Conservation (phyloP, 2,888 invertebrate genomes). For the Gandaritis pyraliata region DNA sequence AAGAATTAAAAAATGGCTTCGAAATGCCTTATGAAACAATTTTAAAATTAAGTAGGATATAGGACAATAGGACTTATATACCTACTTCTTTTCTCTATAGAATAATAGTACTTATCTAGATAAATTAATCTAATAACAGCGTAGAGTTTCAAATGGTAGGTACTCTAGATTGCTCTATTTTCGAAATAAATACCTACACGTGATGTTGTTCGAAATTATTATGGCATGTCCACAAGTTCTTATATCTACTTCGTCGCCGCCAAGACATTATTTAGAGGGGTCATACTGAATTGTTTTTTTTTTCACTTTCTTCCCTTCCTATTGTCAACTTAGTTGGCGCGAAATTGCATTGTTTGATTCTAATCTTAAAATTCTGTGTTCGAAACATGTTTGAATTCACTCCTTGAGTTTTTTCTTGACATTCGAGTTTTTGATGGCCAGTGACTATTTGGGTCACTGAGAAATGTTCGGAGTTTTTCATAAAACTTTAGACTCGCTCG, state of each 20-base stretch:
- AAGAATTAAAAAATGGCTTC: too few relatives aligned
- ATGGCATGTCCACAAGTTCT: conserved; percentile 23
- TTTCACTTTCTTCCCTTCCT: conserved; percentile 57
- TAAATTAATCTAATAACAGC: too few relatives aligned
- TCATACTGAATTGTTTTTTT: conserved; percentile 60
- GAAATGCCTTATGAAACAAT: too few relatives aligned
- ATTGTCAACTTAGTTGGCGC: conserved; percentile 64
- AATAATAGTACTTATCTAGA: too few relatives aligned
- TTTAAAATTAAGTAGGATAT: too few relatives aligned
- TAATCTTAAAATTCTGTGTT: conserved; percentile 35
- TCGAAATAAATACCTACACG: too few relatives aligned
- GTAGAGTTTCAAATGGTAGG: too few relatives aligned
- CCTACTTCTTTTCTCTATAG: too few relatives aligned
- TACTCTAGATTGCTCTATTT: too few relatives aligned
- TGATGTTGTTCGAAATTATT: background rate
- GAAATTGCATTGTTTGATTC: conserved; percentile 54
- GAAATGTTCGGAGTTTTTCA: background rate
- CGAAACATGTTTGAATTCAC: conserved; percentile 10
- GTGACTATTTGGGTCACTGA: background rate
- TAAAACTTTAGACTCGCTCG: background rate
- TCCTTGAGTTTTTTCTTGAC: background rate
- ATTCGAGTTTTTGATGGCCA: background rate
- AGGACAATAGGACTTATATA: too few relatives aligned
- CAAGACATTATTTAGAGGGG: conserved; percentile 69
- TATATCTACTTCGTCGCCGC: conserved; percentile 37